Percentiles rank a stretch among this genome's conserved stretches.
phyloP scores from a whole-genome alignment of 2,113 vertebrate genomes.

The Phalacrocorax carbo region DNA sequence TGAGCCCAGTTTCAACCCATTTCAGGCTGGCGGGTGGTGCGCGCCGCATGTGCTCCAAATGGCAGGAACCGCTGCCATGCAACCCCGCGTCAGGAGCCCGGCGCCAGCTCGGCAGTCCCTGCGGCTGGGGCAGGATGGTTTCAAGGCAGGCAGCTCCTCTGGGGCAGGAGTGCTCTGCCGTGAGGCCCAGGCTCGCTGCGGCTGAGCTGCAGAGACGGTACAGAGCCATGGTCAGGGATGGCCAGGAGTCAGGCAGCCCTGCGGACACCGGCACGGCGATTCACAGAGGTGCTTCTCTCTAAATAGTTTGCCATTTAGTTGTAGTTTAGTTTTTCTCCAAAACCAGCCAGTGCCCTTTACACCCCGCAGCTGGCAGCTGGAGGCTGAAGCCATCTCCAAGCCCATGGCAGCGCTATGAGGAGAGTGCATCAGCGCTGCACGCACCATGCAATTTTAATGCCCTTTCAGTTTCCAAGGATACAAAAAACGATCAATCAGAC shows the following conservation, averaged over 20 bases:
- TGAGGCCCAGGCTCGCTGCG: not conserved
- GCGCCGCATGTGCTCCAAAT: not conserved
- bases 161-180: not conserved
- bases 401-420: not conserved
- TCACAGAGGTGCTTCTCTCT: not conserved
- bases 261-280: not conserved
- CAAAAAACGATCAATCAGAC: constrained; percentile 9
- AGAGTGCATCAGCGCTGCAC: not conserved
- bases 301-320: not conserved
- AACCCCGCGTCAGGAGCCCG: fast-evolving
- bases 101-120: not conserved
- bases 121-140: not conserved
- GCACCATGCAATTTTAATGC: constrained; percentile 49
- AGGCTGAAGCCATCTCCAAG: not conserved
- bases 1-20: not conserved
- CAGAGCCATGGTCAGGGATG: not conserved
- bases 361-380: not conserved
- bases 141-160: not conserved
- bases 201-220: not conserved
- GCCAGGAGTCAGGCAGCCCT: not conserved
- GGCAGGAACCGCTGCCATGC: not conserved
- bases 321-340: not conserved
- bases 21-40: not conserved
- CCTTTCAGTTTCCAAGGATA: constrained; percentile 58
- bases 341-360: not conserved